These are phyloP conservation scores for Spicauda simplicius DNA, from an alignment of 2,888 invertebrate species.

Conservation along the genomic window DNA sequence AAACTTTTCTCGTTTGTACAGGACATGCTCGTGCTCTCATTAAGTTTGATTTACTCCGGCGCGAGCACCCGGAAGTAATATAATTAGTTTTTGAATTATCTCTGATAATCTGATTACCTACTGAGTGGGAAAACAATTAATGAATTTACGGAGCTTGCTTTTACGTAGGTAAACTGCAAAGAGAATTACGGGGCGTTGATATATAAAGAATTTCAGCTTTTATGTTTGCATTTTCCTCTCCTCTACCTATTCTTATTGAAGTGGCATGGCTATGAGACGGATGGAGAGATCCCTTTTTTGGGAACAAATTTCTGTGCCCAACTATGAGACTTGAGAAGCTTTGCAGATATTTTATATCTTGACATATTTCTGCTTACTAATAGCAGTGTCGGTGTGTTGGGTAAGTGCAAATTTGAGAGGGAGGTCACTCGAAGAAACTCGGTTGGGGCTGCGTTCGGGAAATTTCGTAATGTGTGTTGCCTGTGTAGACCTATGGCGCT, in stretches of 20 bases:
- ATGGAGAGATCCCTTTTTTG: no score
- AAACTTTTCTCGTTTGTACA: conserved; percentile 40
- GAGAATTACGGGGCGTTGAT: not conserved
- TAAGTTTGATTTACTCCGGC: conserved; percentile 34
- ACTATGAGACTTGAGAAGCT: no score
- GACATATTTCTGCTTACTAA: no score
- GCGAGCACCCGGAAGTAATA: conserved; percentile 21
- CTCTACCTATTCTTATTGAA: not conserved
- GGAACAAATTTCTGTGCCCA: no score
- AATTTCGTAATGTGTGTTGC: no score
- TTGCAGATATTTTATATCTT: no score
- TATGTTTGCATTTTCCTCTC: not conserved
- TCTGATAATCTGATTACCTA: conserved; percentile 30
- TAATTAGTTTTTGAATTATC: conserved; percentile 35
- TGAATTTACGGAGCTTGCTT: conserved; percentile 6
- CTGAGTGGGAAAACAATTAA: conserved; percentile 17
- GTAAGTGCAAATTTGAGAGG: no score
- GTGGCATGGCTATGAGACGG: no score
- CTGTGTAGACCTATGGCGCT: no score
- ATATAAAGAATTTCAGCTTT: not conserved
- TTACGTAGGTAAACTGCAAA: not conserved
- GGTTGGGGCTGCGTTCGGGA: no score
- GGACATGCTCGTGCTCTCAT: conserved; percentile 33
- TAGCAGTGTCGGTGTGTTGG: no score
- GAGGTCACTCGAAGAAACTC: no score